Base-by-base conservation (phyloP, 2,797 vertebrate genomes). In the Hephaestus fuliginosus region DNA sequence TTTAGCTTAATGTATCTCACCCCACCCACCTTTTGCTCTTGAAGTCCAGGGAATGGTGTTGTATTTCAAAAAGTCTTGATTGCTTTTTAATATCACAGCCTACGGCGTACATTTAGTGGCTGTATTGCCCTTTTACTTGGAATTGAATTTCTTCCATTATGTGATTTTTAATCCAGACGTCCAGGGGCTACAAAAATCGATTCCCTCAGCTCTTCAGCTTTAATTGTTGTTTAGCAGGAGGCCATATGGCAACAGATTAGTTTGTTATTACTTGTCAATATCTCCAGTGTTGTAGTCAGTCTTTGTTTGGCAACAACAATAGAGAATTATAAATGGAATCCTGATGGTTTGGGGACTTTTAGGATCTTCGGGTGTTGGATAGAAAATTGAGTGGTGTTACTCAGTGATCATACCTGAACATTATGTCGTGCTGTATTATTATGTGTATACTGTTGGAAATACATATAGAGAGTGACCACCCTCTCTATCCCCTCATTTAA, bases 61-160 rank as follows among this genome's bases (percentile, higher is more conserved):
- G 83, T 93, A 82, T 89, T 91, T 94, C 82, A 88, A 82, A 92
- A 91, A 91, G 87, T 78, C 73, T 88, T 93, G 92, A 95, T 95
- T 94, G 92, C 89, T 92, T 96, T 96, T 95, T 95, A 94, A 95
- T 94, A 95, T 91, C 92, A 86, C 60, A 58, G 91, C 93, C 93
- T 85, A 57, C 44, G 67, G 93, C 88, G 39, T 75, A 85, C 89
- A 88, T 94, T 94, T 93, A 95, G 89, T 81, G 82, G 90, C 90
- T 82, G 83, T 69, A 84, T 91, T 95, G 93, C 92, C 92, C 93
- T 95, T 96, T 95, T 88, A 86, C 83, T 86, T 88, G 85, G 91
- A 96, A 96, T 95, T 91, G 90, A 94, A 95, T 95, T 95, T 92
- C 82, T 94, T 89, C 89, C 76, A 94, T 94, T 85, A 92, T 93